A percentile compares a stretch with the other conserved stretches of the same genome.
Evolutionary conservation across 2,888 invertebrate genomes (phyloP).

Genomic region (Salpingus planirostris): DNA sequence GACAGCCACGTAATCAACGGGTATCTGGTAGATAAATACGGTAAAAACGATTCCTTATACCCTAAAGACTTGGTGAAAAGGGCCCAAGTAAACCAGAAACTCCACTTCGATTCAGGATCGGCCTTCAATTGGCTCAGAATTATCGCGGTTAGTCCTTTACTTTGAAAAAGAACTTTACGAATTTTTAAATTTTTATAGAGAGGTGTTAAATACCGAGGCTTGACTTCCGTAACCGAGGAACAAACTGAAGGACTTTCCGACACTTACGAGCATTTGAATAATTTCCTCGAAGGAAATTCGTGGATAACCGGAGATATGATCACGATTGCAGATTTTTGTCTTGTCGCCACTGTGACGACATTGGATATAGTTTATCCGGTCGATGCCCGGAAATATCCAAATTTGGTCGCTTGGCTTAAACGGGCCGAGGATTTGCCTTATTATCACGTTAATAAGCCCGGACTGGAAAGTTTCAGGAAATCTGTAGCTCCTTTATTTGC

Average conservation of each 20-base stretch:
- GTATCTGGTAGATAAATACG: slow-evolving; percentile 3
- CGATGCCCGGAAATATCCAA: slow-evolving; percentile 11
- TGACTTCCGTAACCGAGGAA: background rate
- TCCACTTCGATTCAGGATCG: slow-evolving; percentile 1
- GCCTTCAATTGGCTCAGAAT: background rate
- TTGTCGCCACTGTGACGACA: slow-evolving; percentile 9
- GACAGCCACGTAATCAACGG: slow-evolving; percentile 2
- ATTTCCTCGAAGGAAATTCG: slow-evolving; percentile 6
- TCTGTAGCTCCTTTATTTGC: too few relatives aligned
- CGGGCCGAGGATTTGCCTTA: slow-evolving; percentile 5
- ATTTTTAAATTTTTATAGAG: too few relatives aligned
- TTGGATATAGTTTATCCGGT: slow-evolving; percentile 8
- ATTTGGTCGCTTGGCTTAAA: slow-evolving; percentile 6
- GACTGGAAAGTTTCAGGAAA: too few relatives aligned
- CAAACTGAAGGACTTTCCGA: slow-evolving; percentile 3
- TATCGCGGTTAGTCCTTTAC: background rate
- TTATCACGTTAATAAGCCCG: slow-evolving; percentile 6
- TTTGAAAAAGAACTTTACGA: too few relatives aligned
- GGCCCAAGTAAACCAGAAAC: background rate
- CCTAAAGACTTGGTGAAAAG: background rate
- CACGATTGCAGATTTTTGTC: slow-evolving; percentile 12
- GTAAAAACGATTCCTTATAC: slow-evolving; percentile 2
- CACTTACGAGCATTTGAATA: slow-evolving; percentile 32
- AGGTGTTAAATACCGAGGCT: too few relatives aligned
- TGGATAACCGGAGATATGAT: slow-evolving; percentile 13